Conservation (phyloP, 2,113 vertebrate genomes). For the Solea senegalensis region DNA sequence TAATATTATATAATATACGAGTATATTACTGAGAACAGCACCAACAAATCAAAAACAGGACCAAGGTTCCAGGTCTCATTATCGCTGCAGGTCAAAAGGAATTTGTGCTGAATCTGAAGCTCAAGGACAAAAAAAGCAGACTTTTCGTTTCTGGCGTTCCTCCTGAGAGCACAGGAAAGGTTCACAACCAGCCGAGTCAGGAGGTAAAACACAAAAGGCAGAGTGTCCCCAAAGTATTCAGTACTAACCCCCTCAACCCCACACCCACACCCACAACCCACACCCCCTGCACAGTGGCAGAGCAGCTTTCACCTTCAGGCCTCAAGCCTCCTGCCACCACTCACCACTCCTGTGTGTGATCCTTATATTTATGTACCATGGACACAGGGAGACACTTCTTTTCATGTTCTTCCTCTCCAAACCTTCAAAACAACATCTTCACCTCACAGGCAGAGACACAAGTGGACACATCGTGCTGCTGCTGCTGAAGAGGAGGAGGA, state of each 20-base stretch:
- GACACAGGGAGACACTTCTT: constrained; percentile 25
- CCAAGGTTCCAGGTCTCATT: constrained; percentile 7
- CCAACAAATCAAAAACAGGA: constrained; percentile 29
- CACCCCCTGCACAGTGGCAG: neutral
- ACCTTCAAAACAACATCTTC: constrained; percentile 3
- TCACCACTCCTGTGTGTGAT: neutral
- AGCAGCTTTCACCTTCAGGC: constrained; percentile 6
- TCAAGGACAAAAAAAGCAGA: neutral
- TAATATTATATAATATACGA: too few relatives aligned
- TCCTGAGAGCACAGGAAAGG: neutral
- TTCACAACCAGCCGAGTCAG: neutral
- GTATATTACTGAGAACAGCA: constrained; percentile 44
- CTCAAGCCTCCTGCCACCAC: neutral
- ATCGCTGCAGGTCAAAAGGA: constrained; percentile 20
- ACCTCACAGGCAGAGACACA: neutral
- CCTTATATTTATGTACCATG: constrained; percentile 17
- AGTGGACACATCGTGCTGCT: neutral
- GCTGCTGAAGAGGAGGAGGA: neutral
- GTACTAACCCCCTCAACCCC: neutral
- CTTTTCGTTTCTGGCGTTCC: neutral
- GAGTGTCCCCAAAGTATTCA: constrained; percentile 7
- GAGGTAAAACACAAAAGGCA: constrained; percentile 11
- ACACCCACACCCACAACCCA: constrained; percentile 14
- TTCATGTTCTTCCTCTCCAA: neutral
- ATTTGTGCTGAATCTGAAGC: constrained; percentile 5